A percentile compares a stretch with the other conserved stretches of the same genome.
Evolutionary conservation across 2,113 vertebrate species (phyloP).

Genomic region (Salminus brasiliensis): DNA sequence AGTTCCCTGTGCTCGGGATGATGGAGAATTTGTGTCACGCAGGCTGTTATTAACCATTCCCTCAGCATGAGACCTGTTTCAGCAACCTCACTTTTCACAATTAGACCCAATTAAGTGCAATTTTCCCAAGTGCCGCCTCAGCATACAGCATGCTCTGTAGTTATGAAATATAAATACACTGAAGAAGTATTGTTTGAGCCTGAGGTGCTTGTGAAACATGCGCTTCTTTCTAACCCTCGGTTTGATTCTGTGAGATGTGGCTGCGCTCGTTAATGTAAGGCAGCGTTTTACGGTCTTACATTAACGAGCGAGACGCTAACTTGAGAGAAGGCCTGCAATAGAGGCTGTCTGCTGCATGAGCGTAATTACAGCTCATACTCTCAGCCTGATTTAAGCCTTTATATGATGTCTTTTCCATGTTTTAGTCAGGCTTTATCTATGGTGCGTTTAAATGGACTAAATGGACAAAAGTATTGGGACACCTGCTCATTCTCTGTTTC

Average conservation of each 20-base stretch:
- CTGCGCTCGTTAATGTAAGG: slow-evolving; percentile 2
- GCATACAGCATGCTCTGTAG: slow-evolving; percentile 47
- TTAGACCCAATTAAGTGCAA: slow-evolving; percentile 76
- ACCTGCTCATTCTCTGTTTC: too few species aligned
- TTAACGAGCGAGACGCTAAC: background rate
- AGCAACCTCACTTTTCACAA: slow-evolving; percentile 64
- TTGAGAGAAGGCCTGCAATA: slow-evolving; percentile 1
- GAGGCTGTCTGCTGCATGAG: background rate
- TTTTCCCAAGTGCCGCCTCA: slow-evolving; percentile 76
- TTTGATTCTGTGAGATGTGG: slow-evolving; percentile 21
- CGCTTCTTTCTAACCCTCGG: slow-evolving; percentile 49
- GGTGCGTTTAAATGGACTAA: background rate
- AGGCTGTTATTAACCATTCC: slow-evolving; percentile 72
- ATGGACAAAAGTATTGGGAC: too few species aligned
- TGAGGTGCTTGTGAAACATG: slow-evolving; percentile 60
- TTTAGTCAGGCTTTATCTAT: slow-evolving; percentile 5
- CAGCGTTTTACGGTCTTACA: background rate
- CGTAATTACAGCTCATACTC: slow-evolving; percentile 24
- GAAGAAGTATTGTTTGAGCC: slow-evolving; percentile 68
- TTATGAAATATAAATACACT: slow-evolving; percentile 66
- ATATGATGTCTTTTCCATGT: background rate
- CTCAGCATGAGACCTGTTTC: slow-evolving; percentile 60
- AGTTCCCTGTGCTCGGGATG: slow-evolving; percentile 55
- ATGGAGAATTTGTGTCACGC: slow-evolving; percentile 62
- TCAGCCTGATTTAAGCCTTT: background rate